Evolutionary conservation across 2,888 invertebrate genomes (phyloP).

Genomic region (Spisula solida): DNA sequence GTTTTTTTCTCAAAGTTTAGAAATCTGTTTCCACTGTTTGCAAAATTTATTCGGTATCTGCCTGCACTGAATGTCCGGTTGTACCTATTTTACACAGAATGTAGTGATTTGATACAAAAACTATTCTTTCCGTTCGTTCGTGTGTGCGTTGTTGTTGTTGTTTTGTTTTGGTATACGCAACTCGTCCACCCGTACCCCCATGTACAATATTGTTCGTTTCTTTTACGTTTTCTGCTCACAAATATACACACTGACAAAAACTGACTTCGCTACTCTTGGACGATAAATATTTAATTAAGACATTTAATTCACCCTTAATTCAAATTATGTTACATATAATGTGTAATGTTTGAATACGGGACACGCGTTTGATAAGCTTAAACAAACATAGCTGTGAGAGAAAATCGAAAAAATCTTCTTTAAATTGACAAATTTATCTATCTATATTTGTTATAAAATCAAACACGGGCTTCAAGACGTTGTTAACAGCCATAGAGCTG

Average conservation of each 20-base stretch:
- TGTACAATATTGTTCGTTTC: too few relatives aligned
- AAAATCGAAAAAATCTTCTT: constrained; percentile 65
- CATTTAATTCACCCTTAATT: constrained; percentile 17
- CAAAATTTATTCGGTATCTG: too few relatives aligned
- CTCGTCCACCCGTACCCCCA: too few relatives aligned
- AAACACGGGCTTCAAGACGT: constrained; percentile 48
- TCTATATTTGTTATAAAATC: constrained; percentile 62
- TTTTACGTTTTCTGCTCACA: too few relatives aligned
- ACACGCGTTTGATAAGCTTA: constrained; percentile 65
- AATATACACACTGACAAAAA: neutral
- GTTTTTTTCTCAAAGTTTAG: too few relatives aligned
- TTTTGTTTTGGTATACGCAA: too few relatives aligned
- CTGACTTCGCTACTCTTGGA: neutral
- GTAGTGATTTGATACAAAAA: too few relatives aligned
- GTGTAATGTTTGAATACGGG: constrained; percentile 46
- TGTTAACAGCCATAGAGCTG: constrained; percentile 58
- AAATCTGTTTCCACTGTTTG: too few relatives aligned
- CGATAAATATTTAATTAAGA: constrained; percentile 18
- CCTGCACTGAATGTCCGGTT: too few relatives aligned
- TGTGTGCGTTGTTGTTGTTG: too few relatives aligned
- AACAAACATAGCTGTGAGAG: constrained; percentile 63
- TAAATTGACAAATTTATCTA: constrained; percentile 71
- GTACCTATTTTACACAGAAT: too few relatives aligned
- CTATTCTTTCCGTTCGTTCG: too few relatives aligned
- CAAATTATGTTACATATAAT: constrained; percentile 47